Percentiles rank a stretch among this genome's conserved stretches.
phyloP scores from a whole-genome alignment of 1,140 invertebrate genomes.

The Zaprionus gabonicus region DNA sequence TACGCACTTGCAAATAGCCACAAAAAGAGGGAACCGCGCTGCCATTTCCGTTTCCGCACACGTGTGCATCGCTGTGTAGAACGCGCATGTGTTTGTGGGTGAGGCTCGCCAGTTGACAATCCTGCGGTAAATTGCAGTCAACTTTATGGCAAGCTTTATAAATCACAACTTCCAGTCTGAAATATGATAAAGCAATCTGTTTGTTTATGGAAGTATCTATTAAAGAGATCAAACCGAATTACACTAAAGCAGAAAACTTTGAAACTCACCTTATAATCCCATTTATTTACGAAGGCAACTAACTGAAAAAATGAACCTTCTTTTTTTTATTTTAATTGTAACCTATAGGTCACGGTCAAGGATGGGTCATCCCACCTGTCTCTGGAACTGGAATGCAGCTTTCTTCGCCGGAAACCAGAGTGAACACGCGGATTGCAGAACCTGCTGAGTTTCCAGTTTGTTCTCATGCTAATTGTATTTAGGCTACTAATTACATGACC shows the following conservation, averaged over 20 bases:
- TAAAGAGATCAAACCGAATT: not conserved
- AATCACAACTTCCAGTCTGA: constrained; percentile 41
- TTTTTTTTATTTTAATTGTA: too few relatives aligned
- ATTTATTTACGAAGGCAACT: too few relatives aligned
- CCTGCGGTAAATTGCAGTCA: constrained; percentile 72
- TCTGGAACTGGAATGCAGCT: not conserved
- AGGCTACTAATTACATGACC: not conserved
- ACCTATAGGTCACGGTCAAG: too few relatives aligned
- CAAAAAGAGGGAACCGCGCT: constrained; percentile 32
- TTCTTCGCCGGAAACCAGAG: not conserved
- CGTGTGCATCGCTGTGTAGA: constrained; percentile 50
- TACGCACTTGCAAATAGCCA: constrained; percentile 6
- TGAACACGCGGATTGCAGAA: not conserved
- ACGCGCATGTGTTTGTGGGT: constrained; percentile 28
- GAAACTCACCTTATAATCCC: too few relatives aligned
- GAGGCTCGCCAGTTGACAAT: constrained; percentile 64
- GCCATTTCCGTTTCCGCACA: constrained; percentile 71
- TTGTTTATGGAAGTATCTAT: not conserved
- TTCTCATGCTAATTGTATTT: not conserved
- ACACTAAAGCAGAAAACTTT: not conserved
- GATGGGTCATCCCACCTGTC: too few relatives aligned
- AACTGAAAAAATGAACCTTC: too few relatives aligned
- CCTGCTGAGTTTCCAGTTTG: not conserved
- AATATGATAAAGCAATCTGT: constrained; percentile 8
- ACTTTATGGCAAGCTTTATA: constrained; percentile 53